These are phyloP conservation scores for Ornithoptera priamus DNA, from an alignment of 2,888 invertebrate species.

Conservation along the genomic window DNA sequence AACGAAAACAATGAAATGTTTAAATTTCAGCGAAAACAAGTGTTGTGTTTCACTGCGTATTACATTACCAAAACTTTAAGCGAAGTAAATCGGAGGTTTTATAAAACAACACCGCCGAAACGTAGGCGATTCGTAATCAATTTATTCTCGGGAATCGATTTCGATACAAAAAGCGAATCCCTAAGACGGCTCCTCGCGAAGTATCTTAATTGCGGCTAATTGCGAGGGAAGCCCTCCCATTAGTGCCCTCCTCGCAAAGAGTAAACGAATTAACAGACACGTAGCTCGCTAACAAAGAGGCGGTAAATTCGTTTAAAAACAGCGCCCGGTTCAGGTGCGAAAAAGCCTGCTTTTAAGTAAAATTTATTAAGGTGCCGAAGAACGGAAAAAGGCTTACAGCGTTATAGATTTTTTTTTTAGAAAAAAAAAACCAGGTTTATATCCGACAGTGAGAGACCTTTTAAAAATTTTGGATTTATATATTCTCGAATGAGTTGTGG, in stretches of 20 bases:
- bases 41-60: slow-evolving; percentile 10
- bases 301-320: slow-evolving; percentile 73
- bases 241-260: slow-evolving; percentile 65
- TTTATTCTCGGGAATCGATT: slow-evolving; percentile 17
- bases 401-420: slow-evolving; percentile 30
- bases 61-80: slow-evolving; percentile 10
- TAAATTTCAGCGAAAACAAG: slow-evolving; percentile 4
- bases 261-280: slow-evolving; percentile 76
- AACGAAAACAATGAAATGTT: slow-evolving; percentile 14
- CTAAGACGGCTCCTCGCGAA: slow-evolving; percentile 55
- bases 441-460: not conserved
- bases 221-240: slow-evolving; percentile 73
- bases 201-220: slow-evolving; percentile 76
- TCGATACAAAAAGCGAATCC: slow-evolving; percentile 38
- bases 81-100: slow-evolving; percentile 3
- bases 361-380: slow-evolving; percentile 64
- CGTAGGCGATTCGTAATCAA: slow-evolving; percentile 35
- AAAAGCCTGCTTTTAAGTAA: slow-evolving; percentile 65
- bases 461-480: not conserved
- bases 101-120: slow-evolving; percentile 12
- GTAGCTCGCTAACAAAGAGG: slow-evolving; percentile 59
- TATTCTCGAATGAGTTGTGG: not conserved
- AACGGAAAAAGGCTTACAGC: slow-evolving; percentile 42
- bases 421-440: not conserved
- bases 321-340: slow-evolving; percentile 67